Percentiles rank a stretch among this genome's conserved stretches.
Conservation (phyloP, 2,113 vertebrate species). For the Myotis brandtii region DNA sequence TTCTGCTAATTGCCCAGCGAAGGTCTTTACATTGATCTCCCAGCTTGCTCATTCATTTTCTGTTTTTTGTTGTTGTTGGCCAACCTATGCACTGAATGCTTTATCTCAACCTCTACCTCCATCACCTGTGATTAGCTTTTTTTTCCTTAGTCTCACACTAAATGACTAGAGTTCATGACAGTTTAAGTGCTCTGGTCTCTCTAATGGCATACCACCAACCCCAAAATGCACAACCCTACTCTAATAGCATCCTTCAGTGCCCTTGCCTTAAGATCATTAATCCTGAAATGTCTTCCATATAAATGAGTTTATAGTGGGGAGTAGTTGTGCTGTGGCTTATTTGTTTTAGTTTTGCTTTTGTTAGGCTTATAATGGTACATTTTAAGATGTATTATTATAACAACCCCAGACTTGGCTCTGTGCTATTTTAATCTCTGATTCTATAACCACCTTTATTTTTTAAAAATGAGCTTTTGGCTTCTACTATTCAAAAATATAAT, state of each 20-base stretch:
- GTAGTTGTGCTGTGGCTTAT: not conserved
- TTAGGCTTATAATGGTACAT: not conserved
- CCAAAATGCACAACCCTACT: not conserved
- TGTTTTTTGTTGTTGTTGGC: not conserved
- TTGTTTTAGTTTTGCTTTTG: not conserved
- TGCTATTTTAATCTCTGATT: not conserved
- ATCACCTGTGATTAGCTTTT: not conserved
- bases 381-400: not conserved
- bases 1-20: not conserved
- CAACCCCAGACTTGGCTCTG: not conserved
- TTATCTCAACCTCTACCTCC: not conserved
- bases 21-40: not conserved
- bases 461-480: not conserved
- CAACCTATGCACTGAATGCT: not conserved
- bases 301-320: not conserved
- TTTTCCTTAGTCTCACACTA: not conserved
- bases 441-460: not conserved
- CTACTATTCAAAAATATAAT: not conserved
- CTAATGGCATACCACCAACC: not conserved
- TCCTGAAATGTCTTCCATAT: not conserved
- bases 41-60: conserved; percentile 14
- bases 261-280: not conserved
- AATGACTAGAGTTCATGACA: not conserved
- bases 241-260: not conserved
- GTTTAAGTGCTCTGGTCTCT: not conserved